phyloP scores from a whole-genome alignment of 37 sponge, comb jelly and placozoan genomes.

The Spongia lamella region DNA sequence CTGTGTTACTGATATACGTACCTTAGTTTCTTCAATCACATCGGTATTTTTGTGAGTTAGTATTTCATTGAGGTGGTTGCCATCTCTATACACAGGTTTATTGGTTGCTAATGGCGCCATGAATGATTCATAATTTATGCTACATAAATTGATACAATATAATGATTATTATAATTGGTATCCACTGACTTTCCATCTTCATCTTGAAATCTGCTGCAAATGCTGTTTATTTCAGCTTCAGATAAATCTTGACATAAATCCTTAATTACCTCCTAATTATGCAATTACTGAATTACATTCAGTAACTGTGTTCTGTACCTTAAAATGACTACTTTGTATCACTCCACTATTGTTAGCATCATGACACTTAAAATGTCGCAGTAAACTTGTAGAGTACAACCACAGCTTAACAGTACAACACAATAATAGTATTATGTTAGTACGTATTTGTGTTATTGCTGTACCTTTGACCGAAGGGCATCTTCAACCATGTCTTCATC shows the following conservation, averaged over 20 bases:
- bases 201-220: conserved; percentile 2
- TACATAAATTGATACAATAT: not conserved
- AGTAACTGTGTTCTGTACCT: conserved; percentile 2
- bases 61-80: conserved; percentile 35
- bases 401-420: not conserved
- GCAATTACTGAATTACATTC: not conserved
- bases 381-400: conserved; percentile 12
- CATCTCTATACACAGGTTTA: conserved; percentile 23
- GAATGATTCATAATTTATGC: conserved; percentile 5
- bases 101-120: conserved; percentile 7
- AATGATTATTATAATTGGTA: too few species aligned
- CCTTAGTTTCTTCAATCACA: conserved; percentile 4
- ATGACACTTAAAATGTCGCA: conserved; percentile 15
- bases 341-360: conserved; percentile 19
- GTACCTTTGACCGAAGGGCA: conserved; percentile 23
- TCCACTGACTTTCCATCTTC: not conserved
- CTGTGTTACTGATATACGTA: not conserved
- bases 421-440: too few species aligned
- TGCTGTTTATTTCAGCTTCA: not conserved
- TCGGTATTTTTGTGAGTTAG: conserved; percentile 15
- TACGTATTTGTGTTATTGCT: not conserved
- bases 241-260: conserved; percentile 27
- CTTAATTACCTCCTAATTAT: not conserved
- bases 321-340: not conserved
- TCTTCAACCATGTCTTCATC: conserved; percentile 66